A percentile compares a stretch with the other conserved stretches of the same genome.
Conservation (phyloP, 2,113 vertebrate genomes). For the Tiliqua scincoides region DNA sequence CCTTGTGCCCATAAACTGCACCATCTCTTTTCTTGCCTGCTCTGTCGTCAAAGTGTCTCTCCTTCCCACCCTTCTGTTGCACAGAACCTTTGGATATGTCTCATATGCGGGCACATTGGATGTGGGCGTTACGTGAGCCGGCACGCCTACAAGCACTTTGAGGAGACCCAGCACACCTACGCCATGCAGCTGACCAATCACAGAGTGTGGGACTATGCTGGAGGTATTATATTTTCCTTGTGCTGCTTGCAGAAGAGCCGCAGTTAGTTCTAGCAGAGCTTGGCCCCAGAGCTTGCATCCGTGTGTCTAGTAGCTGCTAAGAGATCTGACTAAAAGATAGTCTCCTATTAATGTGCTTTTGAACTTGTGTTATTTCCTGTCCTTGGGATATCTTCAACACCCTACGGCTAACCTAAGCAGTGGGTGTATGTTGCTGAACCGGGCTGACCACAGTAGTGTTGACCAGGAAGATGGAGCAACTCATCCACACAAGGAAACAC, state of each 20-base stretch:
- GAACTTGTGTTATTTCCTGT: neutral
- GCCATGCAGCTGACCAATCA: conserved; percentile 99
- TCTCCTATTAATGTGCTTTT: neutral
- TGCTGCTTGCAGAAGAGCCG: neutral
- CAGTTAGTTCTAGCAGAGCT: neutral
- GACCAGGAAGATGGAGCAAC: too few relatives aligned
- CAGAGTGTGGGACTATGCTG: conserved; percentile 97
- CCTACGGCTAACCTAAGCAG: too few relatives aligned
- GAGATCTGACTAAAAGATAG: neutral
- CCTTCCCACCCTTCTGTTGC: neutral
- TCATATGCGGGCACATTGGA: conserved; percentile 97
- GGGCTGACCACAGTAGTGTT: too few relatives aligned
- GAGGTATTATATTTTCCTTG: conserved; percentile 75
- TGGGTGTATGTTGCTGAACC: too few relatives aligned
- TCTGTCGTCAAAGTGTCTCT: too few relatives aligned
- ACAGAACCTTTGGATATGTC: conserved; percentile 98
- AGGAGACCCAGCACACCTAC: conserved; percentile 97
- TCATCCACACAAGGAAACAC: too few relatives aligned
- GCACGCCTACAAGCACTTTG: conserved; percentile 97
- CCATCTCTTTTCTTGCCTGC: too few relatives aligned
- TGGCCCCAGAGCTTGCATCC: neutral
- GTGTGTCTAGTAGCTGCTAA: neutral
- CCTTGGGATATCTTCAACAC: too few relatives aligned
- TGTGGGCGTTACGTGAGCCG: conserved; percentile 96
- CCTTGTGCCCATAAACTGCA: too few relatives aligned